These are phyloP conservation scores for Dryobates pubescens DNA, from an alignment of 2,797 vertebrate species.

Conservation along the genomic window DNA sequence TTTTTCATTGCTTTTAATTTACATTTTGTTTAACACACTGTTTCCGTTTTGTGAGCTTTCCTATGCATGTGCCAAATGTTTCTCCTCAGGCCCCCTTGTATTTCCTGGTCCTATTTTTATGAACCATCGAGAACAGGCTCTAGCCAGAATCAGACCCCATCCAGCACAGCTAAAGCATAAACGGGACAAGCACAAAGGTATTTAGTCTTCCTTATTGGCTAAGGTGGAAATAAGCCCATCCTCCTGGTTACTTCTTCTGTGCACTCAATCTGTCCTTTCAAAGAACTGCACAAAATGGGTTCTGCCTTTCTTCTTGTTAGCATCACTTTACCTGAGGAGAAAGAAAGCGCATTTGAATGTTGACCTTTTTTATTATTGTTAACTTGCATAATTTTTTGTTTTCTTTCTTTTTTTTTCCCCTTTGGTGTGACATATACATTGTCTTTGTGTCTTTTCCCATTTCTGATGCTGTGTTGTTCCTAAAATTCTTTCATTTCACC, in stretches of 20 bases:
- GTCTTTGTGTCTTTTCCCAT: slow-evolving; percentile 14
- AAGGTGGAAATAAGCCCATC: slow-evolving; percentile 83
- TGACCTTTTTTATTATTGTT: background rate
- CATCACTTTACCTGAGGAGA: slow-evolving; percentile 77
- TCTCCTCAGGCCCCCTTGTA: slow-evolving; percentile 99
- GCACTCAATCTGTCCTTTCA: slow-evolving; percentile 74
- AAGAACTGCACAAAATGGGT: slow-evolving; percentile 73
- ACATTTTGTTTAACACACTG: slow-evolving; percentile 79
- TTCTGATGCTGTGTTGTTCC: background rate
- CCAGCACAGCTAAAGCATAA: slow-evolving; percentile 98
- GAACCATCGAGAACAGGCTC: slow-evolving; percentile 99
- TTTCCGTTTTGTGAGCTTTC: slow-evolving; percentile 92
- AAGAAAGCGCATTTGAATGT: slow-evolving; percentile 62
- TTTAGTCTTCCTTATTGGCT: slow-evolving; percentile 90
- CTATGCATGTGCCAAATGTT: slow-evolving; percentile 99
- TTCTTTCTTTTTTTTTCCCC: background rate
- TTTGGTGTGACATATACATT: background rate
- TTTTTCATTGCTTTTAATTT: slow-evolving; percentile 75
- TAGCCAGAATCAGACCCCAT: slow-evolving; percentile 99
- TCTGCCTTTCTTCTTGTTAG: slow-evolving; percentile 71
- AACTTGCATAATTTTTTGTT: background rate
- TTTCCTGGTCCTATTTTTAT: slow-evolving; percentile 99
- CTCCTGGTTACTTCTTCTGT: slow-evolving; percentile 71
- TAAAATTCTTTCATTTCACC: background rate
- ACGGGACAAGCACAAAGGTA: slow-evolving; percentile 99